phyloP scores from a whole-genome alignment of 2,113 vertebrate species.

The Gymnocephalus cernua region DNA sequence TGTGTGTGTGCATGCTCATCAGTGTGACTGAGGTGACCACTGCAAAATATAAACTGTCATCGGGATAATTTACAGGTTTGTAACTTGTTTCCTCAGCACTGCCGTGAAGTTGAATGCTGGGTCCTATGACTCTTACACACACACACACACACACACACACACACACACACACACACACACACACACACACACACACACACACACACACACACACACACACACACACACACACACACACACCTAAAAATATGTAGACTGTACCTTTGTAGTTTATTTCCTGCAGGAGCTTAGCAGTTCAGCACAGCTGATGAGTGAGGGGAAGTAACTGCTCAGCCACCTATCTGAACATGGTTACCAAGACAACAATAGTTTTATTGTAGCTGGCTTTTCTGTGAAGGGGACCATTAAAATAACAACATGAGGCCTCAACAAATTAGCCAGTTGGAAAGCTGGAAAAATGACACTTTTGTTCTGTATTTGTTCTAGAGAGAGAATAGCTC shows the following conservation, averaged over 20 bases:
- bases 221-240: background rate
- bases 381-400: constrained; percentile 54
- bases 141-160: constrained; percentile 22
- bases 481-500: constrained; percentile 52
- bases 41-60: constrained; percentile 69
- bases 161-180: constrained; percentile 1
- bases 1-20: constrained; percentile 41
- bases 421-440: constrained; percentile 57
- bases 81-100: constrained; percentile 51
- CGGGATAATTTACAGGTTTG: constrained; percentile 66
- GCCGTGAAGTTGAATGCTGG: constrained; percentile 29
- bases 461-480: constrained; percentile 69
- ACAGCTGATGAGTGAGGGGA: constrained; percentile 9
- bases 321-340: constrained; percentile 40
- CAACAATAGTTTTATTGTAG: constrained; percentile 59
- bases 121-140: constrained; percentile 8
- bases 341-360: constrained; percentile 50
- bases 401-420: constrained; percentile 68
- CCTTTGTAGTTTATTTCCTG: constrained; percentile 8
- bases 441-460: constrained; percentile 58
- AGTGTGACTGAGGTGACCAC: constrained; percentile 55
- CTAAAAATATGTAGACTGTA: background rate
- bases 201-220: constrained; percentile 28
- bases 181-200: constrained; percentile 7
- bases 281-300: constrained; percentile 11